Base-by-base conservation (phyloP, 2,113 vertebrate species). In the Psittacara wagleri region DNA sequence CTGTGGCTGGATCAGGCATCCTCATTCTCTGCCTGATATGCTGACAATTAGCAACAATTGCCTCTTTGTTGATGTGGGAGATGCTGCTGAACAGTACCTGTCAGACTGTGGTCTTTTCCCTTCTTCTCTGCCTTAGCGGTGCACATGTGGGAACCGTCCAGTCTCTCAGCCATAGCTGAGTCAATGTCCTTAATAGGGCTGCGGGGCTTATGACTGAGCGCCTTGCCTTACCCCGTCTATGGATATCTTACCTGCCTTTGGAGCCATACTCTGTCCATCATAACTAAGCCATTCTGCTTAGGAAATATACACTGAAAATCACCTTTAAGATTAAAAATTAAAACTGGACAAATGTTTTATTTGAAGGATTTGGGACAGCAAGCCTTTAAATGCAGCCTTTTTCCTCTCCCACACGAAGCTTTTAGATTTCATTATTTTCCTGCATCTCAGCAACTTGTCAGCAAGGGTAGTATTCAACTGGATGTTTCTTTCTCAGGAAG, bases 31-130 rank as follows among this genome's bases (percentile, higher is more conserved):
- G 28, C 35, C 28, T 63, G 27, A 29, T 24, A 46, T 59, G 23
- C 29, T 57, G 39, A 61, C 12, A 43, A 43, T 43, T 61, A 83
- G 24, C 27, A 39, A 7, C 15, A 9, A 35, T 31, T 73, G 14
- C 8, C 24, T 49, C 20, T 51, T 69, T 1, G 0, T 13, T 44
- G 46, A 22, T 23, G 31, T 0, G 2, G 31, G 9, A 48, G 27
- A 43, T 29, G 10, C 43, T 35, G 73, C 3, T 20, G 29, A 37
- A 44, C 44, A 51, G 33, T 25, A 62, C 10, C 39, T 69, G 7
- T 43, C 35, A 87, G n/a, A 13, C 24, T 64, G 18, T 46, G 4
- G 12, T 57, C 16, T 9, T 73, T 48, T 62, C 22, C 16, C 80
- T 54, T 39, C 37, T 62, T 92, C 15, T 18, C 43, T 73, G 44